phyloP scores from a whole-genome alignment of 2,113 vertebrate genomes.

The Eolophus roseicapilla region DNA sequence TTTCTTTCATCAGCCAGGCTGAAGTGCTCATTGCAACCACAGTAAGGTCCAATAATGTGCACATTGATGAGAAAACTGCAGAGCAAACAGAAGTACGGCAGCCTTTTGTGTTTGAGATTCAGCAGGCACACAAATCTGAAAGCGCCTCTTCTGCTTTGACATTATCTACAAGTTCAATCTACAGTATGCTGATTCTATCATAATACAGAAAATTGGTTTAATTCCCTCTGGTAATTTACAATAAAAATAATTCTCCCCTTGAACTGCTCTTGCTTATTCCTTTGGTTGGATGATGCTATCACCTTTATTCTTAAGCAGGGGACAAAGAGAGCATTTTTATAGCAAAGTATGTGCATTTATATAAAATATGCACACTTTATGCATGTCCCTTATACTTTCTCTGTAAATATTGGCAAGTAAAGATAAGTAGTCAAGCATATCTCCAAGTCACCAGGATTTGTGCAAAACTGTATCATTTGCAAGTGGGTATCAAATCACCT shows the following conservation, averaged over 20 bases:
- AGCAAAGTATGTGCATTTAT: slow-evolving; percentile 25
- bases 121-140: slow-evolving; percentile 60
- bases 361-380: slow-evolving; percentile 2
- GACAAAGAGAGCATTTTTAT: slow-evolving; percentile 51
- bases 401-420: not conserved
- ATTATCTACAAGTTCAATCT: slow-evolving; percentile 83
- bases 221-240: slow-evolving; percentile 84
- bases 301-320: slow-evolving; percentile 67
- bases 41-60: slow-evolving; percentile 56
- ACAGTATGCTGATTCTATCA: slow-evolving; percentile 91
- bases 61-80: slow-evolving; percentile 62
- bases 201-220: slow-evolving; percentile 89
- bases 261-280: slow-evolving; percentile 79
- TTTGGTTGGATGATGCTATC: slow-evolving; percentile 89
- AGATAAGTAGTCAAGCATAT: not conserved
- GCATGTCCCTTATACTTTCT: not conserved
- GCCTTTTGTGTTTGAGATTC: slow-evolving; percentile 75
- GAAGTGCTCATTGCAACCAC: slow-evolving; percentile 36
- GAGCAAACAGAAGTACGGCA: slow-evolving; percentile 62
- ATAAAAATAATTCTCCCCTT: slow-evolving; percentile 88
- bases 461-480: not conserved
- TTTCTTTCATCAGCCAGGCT: slow-evolving; percentile 34
- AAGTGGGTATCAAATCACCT: not conserved
- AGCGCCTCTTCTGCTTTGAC: slow-evolving; percentile 73
- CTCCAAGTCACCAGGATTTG: not conserved